Base-by-base conservation (phyloP, 2,797 vertebrate genomes). In the Perdix hodgsoniae region DNA sequence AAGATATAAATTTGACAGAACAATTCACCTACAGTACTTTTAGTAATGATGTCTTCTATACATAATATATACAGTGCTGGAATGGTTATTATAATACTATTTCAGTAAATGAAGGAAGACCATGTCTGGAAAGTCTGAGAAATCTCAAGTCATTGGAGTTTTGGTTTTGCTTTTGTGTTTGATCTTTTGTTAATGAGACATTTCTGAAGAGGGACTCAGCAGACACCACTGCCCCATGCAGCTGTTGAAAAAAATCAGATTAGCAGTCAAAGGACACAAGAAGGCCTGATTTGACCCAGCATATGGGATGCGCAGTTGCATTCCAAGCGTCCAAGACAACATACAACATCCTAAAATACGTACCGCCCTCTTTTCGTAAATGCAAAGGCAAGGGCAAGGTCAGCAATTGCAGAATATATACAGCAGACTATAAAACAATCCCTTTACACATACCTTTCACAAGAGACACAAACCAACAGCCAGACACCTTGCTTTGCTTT, bases 1-100 rank as follows among this genome's bases (percentile, higher is more conserved):
- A 94, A 95, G 97, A 97, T 98, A 98, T 95, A 98, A 98, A 98
- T 97, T 86, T 92, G 97, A 96, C 95, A 91, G 90, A 97, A 97
- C 88, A 95, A 93, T 94, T 97, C 95, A 95, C 96, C 96, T 97
- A 97, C 95, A 95, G 94, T 96, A 96, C 96, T 96, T 94, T 97
- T 96, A 95, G 96, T 97, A 95, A 94, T 90, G 94, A 91, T 45
- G 71, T 80, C 87, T 96, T 97, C 96, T 98, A 96, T 98, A 97
- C 97, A 97, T 92, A 97, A 91, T 96, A 97, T 97, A 94, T 95
- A 97, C 97, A 97, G 91, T 91, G 70, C 63, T 91, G 96, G 91
- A 94, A 95, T 27, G 76, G 88, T 87, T 88, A 95, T 92, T 39
- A 88, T 88, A 94, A 94, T 82, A 96, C 91, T 83, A 82, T 91